Percentiles rank a stretch among this genome's conserved stretches.
Conservation (phyloP, 2,888 invertebrate species). For the Volucella bombylans region DNA sequence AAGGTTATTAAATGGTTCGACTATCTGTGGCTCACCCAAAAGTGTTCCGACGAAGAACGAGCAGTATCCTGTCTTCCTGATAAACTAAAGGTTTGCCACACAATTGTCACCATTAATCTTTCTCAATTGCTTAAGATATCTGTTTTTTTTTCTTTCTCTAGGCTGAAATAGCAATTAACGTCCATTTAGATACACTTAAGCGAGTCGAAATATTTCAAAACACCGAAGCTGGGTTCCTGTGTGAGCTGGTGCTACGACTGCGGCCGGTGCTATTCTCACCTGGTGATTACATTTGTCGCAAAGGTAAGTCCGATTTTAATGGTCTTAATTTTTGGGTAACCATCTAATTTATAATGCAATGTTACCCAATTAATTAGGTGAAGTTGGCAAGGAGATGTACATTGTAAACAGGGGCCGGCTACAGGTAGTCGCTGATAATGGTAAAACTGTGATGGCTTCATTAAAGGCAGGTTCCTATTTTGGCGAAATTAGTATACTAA, state of each 20-base stretch:
- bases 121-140: neutral
- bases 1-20: slow-evolving; percentile 99
- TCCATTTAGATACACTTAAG: slow-evolving; percentile 98
- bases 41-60: slow-evolving; percentile 98
- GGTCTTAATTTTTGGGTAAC: neutral
- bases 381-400: slow-evolving; percentile 99
- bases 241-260: slow-evolving; percentile 96
- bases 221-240: slow-evolving; percentile 99
- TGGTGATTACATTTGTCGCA: slow-evolving; percentile 98
- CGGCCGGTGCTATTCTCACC: slow-evolving; percentile 98
- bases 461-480: slow-evolving; percentile 99
- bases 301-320: slow-evolving; percentile 87
- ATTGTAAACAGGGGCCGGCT: slow-evolving; percentile 98
- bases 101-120: slow-evolving; percentile 31
- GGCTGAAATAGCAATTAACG: slow-evolving; percentile 99
- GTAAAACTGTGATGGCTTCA: slow-evolving; percentile 97
- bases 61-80: slow-evolving; percentile 97
- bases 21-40: slow-evolving; percentile 99
- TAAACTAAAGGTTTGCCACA: slow-evolving; percentile 88
- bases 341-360: slow-evolving; percentile 52
- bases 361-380: slow-evolving; percentile 87
- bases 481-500: slow-evolving; percentile 99
- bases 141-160: slow-evolving; percentile 70
- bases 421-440: slow-evolving; percentile 97
- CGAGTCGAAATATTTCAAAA: slow-evolving; percentile 99